phyloP scores from a whole-genome alignment of 2,888 invertebrate species.

The Girardia tigrina region DNA sequence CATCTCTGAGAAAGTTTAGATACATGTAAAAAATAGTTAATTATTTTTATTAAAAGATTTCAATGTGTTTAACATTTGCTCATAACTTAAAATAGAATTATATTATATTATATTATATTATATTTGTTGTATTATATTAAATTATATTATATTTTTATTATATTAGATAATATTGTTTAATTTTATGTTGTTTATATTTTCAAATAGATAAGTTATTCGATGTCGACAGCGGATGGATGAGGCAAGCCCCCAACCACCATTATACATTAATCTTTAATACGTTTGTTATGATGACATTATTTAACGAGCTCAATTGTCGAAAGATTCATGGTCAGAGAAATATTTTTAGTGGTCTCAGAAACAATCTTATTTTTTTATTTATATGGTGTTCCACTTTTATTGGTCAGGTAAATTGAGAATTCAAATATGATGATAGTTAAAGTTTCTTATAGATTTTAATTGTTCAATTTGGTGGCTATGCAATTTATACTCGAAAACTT shows the following conservation, averaged over 20 bases:
- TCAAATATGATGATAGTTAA: constrained; percentile 89
- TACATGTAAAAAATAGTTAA: no score
- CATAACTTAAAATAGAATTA: no score
- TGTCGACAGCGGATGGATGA: constrained; percentile 66
- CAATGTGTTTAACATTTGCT: no score
- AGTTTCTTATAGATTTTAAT: constrained; percentile 89
- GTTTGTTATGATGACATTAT: constrained; percentile 99
- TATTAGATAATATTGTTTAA: no score
- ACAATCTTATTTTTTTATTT: constrained; percentile 91
- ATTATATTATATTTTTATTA: no score
- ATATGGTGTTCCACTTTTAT: constrained; percentile 86
- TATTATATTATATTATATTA: no score
- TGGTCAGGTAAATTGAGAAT: constrained; percentile 76
- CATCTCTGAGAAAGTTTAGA: no score
- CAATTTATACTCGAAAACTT: constrained; percentile 82
- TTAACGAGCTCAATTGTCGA: constrained; percentile 97
- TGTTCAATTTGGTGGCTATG: constrained; percentile 88
- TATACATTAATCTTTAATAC: constrained; percentile 99
- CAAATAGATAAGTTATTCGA: constrained; percentile 71
- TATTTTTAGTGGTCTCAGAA: constrained; percentile 85
- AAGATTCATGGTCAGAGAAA: constrained; percentile 99
- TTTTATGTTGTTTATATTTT: no score
- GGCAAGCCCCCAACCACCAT: constrained; percentile 54
- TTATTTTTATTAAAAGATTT: no score
- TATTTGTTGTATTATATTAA: no score